Evolutionary conservation across 2,113 vertebrate genomes (phyloP).

Genomic region (Elephas maximus): DNA sequence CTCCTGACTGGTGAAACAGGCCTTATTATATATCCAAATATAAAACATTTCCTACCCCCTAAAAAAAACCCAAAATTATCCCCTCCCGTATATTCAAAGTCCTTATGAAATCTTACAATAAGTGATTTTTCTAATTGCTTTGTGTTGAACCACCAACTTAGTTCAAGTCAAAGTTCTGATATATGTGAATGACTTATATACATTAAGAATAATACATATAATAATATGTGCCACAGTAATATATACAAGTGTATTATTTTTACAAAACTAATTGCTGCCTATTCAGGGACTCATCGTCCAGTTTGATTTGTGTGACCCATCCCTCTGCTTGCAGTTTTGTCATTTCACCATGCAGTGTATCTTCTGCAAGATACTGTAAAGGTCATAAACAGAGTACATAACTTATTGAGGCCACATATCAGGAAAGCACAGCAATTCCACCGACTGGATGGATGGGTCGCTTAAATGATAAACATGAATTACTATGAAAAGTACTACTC

Average conservation of each 20-base stretch:
- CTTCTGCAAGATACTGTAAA: background rate
- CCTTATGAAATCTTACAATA: background rate
- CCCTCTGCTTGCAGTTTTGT: background rate
- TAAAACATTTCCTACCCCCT: background rate
- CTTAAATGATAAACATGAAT: background rate
- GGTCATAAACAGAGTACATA: accelerated
- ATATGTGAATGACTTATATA: background rate
- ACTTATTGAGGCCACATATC: background rate
- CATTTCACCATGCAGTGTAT: background rate
- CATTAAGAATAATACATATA: background rate
- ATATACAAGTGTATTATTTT: background rate
- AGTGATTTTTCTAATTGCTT: background rate
- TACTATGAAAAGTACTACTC: background rate
- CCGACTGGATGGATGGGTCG: background rate
- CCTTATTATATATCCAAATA: background rate
- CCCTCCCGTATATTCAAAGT: background rate
- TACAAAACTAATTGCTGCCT: background rate
- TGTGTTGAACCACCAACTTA: background rate
- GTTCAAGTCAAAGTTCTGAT: background rate
- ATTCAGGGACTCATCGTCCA: background rate
- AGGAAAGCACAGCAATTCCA: background rate
- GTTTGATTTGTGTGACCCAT: background rate
- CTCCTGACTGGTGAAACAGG: background rate
- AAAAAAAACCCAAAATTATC: too few species aligned
- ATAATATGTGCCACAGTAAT: too few species aligned